These are phyloP conservation scores for Hyposmocoma kahamanoa DNA, from an alignment of 1,140 invertebrate genomes.

Conservation along the genomic window DNA sequence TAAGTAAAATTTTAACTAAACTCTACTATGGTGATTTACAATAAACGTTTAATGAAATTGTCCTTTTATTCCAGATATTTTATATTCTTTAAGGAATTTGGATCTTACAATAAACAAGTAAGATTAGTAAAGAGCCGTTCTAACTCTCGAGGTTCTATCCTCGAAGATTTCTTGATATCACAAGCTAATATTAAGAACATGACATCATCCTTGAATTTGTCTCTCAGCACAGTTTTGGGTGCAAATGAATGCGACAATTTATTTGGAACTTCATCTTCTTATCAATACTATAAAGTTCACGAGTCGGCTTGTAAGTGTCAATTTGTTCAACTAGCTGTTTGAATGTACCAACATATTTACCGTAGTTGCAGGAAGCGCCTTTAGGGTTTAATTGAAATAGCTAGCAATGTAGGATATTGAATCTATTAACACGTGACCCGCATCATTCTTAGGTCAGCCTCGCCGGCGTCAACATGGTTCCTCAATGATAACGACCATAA, in stretches of 20 bases:
- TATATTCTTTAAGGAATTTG: constrained; percentile 74
- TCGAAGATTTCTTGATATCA: constrained; percentile 47
- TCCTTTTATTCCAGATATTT: constrained; percentile 68
- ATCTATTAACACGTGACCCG: too few relatives aligned
- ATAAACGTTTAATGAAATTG: too few relatives aligned
- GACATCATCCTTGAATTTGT: constrained; percentile 35
- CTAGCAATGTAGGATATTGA: too few relatives aligned
- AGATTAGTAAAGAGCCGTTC: constrained; percentile 61
- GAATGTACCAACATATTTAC: too few relatives aligned
- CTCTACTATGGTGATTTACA: background rate
- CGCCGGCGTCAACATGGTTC: too few relatives aligned
- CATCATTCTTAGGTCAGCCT: too few relatives aligned
- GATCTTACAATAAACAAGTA: constrained; percentile 68
- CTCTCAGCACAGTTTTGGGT: constrained; percentile 33
- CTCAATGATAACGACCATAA: too few relatives aligned
- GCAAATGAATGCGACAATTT: constrained; percentile 41
- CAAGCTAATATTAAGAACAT: constrained; percentile 27
- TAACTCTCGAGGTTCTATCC: constrained; percentile 58
- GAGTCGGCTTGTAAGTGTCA: too few relatives aligned
- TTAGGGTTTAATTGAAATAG: too few relatives aligned
- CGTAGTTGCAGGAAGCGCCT: too few relatives aligned
- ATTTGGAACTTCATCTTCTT: constrained; percentile 29
- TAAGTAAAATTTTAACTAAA: constrained; percentile 23
- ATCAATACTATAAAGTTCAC: constrained; percentile 47
- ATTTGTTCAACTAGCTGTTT: too few relatives aligned